Conservation (phyloP, 2,888 invertebrate species). For the Caenorhabditis sp. region DNA sequence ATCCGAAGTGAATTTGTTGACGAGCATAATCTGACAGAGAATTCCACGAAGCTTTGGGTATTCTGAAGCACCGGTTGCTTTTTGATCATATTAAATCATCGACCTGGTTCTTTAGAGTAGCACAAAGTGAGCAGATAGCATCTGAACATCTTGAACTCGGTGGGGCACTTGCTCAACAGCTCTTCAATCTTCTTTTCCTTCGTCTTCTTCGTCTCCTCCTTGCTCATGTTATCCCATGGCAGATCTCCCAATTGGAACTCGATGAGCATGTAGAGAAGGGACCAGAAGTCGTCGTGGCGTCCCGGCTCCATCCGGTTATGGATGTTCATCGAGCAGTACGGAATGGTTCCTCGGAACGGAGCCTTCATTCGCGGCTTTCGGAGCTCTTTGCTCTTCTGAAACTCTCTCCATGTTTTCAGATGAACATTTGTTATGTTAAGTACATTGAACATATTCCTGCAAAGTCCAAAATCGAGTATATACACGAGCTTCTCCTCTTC, state of each 20-base stretch:
- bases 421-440: no score
- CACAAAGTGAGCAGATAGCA: constrained; percentile 8
- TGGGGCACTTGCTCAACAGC: constrained; percentile 43
- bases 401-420: no score
- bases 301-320: constrained; percentile 49
- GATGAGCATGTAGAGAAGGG: constrained; percentile 50
- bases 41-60: constrained; percentile 39
- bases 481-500: constrained; percentile 40
- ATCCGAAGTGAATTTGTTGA: constrained; percentile 27
- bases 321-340: constrained; percentile 48
- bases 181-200: constrained; percentile 45
- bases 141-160: constrained; percentile 34
- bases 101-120: constrained; percentile 37
- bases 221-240: constrained; percentile 50
- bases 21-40: constrained; percentile 33
- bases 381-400: constrained; percentile 32
- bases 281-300: constrained; percentile 49
- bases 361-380: constrained; percentile 48
- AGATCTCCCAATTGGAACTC: constrained; percentile 41
- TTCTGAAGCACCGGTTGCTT: constrained; percentile 12
- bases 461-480: constrained; percentile 51
- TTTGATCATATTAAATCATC: no score
- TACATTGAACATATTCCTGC: constrained; percentile 31
- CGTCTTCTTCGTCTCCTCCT: constrained; percentile 38
- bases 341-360: constrained; percentile 45